Evolutionary conservation across 2,797 vertebrate species (phyloP).

Genomic region (Poecilia wingei): DNA sequence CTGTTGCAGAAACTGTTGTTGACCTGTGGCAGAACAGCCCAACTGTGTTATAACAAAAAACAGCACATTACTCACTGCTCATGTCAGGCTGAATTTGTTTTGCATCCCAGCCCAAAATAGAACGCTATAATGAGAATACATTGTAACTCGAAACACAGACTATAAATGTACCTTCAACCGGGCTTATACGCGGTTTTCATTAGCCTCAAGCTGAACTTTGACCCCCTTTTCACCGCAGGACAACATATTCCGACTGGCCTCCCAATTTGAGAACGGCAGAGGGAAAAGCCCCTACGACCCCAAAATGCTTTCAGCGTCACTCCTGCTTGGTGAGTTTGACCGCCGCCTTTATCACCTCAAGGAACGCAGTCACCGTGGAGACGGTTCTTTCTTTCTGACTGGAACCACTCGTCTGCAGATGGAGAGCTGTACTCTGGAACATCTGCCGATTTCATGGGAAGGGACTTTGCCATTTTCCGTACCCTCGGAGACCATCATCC

Average conservation of each 20-base stretch:
- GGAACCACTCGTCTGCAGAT: slow-evolving; percentile 76
- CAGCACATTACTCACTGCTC: slow-evolving; percentile 5
- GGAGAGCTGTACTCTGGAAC: slow-evolving; percentile 95
- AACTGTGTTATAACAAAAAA: slow-evolving; percentile 3
- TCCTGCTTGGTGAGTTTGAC: slow-evolving; percentile 88
- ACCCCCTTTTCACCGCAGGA: slow-evolving; percentile 80
- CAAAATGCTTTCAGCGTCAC: slow-evolving; percentile 92
- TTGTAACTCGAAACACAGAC: slow-evolving; percentile 58
- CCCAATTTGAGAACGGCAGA: slow-evolving; percentile 93
- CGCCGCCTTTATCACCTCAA: slow-evolving; percentile 45
- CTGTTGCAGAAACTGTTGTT: slow-evolving; percentile 1
- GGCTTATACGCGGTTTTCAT: slow-evolving; percentile 34
- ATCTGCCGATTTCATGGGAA: slow-evolving; percentile 96
- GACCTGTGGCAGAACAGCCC: slow-evolving; percentile 4
- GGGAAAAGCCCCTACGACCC: slow-evolving; percentile 97
- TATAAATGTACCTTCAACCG: slow-evolving; percentile 47
- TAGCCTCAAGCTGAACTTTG: slow-evolving; percentile 58
- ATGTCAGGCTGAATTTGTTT: slow-evolving; percentile 10
- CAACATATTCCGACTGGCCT: slow-evolving; percentile 90
- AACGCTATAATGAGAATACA: slow-evolving; percentile 36
- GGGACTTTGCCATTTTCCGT: slow-evolving; percentile 96
- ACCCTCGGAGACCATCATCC: slow-evolving; percentile 94
- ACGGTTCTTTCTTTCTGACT: slow-evolving; percentile 44
- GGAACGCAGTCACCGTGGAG: slow-evolving; percentile 28
- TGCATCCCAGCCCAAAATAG: slow-evolving; percentile 20